Conservation (phyloP, 2,888 invertebrate genomes). For the Laspeyria flexula region DNA sequence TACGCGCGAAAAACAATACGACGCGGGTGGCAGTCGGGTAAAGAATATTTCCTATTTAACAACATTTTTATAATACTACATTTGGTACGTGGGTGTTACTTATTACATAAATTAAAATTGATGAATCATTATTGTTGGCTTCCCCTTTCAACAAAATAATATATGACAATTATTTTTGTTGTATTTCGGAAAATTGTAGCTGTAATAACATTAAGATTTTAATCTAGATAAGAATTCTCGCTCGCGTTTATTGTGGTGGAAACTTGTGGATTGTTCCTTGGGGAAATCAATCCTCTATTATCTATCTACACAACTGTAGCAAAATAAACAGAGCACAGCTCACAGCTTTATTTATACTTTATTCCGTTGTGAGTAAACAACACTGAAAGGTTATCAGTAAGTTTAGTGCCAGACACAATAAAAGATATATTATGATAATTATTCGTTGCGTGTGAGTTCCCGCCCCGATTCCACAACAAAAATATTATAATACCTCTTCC, state of each 20-base stretch:
- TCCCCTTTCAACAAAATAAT: not conserved
- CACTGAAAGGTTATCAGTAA: not conserved
- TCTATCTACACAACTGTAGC: not conserved
- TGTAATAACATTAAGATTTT: slow-evolving; percentile 65
- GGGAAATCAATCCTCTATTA: slow-evolving; percentile 62
- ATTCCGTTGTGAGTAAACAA: not conserved
- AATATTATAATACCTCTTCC: slow-evolving; percentile 44
- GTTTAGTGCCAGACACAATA: not conserved
- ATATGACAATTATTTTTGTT: not conserved
- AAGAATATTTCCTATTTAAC: no score
- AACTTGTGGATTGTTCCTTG: slow-evolving; percentile 59
- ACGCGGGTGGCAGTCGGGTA: no score
- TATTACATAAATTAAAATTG: no score
- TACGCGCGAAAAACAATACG: no score
- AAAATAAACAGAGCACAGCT: not conserved
- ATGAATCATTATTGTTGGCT: not conserved
- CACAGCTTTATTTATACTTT: not conserved
- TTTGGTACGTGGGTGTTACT: no score
- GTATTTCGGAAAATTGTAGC: slow-evolving; percentile 41
- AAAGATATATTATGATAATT: not conserved
- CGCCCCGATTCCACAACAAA: slow-evolving; percentile 34
- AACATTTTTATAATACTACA: no score
- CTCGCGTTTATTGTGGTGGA: slow-evolving; percentile 48
- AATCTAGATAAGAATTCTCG: slow-evolving; percentile 62
- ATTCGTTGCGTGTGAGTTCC: slow-evolving; percentile 3